Evolutionary conservation across 2,113 vertebrate genomes (phyloP).

Genomic region (Pedetes capensis): DNA sequence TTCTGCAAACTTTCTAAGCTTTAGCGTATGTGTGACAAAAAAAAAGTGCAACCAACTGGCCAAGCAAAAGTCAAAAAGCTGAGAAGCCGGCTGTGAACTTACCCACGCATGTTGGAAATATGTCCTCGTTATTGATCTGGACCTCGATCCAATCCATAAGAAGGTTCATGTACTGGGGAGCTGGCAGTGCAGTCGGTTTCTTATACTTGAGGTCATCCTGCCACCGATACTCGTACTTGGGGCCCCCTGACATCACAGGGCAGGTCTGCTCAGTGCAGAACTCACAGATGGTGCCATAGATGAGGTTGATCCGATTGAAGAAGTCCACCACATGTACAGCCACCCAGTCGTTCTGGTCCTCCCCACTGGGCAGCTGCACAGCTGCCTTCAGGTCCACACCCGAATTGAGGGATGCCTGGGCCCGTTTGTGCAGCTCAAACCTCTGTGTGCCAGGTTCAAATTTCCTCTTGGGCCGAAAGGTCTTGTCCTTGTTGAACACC

Average conservation of each 20-base stretch:
- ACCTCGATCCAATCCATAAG: conserved; percentile 93
- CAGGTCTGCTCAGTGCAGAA: conserved; percentile 90
- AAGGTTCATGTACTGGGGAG: conserved; percentile 91
- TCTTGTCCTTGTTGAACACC: conserved; percentile 92
- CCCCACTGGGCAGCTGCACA: conserved; percentile 87
- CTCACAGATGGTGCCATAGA: conserved; percentile 91
- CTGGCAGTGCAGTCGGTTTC: conserved; percentile 89
- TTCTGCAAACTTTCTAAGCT: neutral
- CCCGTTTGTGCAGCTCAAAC: conserved; percentile 90
- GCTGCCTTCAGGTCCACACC: conserved; percentile 87
- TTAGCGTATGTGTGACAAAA: fast-evolving
- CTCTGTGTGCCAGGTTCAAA: conserved; percentile 91
- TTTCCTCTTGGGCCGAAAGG: conserved; percentile 90
- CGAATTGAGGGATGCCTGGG: conserved; percentile 87
- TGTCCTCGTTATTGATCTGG: conserved; percentile 91
- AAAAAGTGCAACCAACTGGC: neutral
- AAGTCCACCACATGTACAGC: conserved; percentile 92
- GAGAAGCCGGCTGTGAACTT: conserved; percentile 66
- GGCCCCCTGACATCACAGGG: conserved; percentile 92
- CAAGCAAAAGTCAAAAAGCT: neutral
- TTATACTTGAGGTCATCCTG: conserved; percentile 91
- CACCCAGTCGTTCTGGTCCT: conserved; percentile 91
- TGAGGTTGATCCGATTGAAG: conserved; percentile 92
- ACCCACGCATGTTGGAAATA: conserved; percentile 91
- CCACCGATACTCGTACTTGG: conserved; percentile 91